These are phyloP conservation scores for Gasterosteus aculeatus DNA, from an alignment of 2,113 vertebrate genomes.

Conservation along the genomic window DNA sequence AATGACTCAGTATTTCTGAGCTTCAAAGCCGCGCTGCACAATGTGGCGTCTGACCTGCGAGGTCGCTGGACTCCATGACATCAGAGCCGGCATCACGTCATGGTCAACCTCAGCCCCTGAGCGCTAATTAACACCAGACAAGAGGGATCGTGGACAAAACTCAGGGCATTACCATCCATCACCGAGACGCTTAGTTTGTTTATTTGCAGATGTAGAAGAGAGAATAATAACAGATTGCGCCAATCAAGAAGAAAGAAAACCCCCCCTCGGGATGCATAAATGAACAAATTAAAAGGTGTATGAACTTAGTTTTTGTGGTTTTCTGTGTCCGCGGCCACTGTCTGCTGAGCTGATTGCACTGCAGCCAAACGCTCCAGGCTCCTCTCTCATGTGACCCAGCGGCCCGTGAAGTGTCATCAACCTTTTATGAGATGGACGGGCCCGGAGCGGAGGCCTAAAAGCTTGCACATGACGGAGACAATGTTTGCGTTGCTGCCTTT, in stretches of 20 bases:
- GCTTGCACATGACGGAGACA: slow-evolving; percentile 76
- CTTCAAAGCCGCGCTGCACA: slow-evolving; percentile 66
- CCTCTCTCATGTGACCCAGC: slow-evolving; percentile 65
- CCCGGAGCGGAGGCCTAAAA: slow-evolving; percentile 66
- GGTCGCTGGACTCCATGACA: slow-evolving; percentile 77
- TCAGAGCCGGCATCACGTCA: slow-evolving; percentile 76
- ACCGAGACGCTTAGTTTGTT: slow-evolving; percentile 70
- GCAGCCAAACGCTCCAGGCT: slow-evolving; percentile 18
- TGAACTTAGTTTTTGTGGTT: slow-evolving; percentile 20
- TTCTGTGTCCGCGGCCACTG: slow-evolving; percentile 25
- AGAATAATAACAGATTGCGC: slow-evolving; percentile 64
- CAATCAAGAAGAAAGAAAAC: slow-evolving; percentile 62
- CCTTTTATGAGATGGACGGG: slow-evolving; percentile 73
- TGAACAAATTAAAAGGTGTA: slow-evolving; percentile 60
- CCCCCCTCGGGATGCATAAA: slow-evolving; percentile 43
- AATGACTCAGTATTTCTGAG: slow-evolving; percentile 73
- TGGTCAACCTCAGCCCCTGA: slow-evolving; percentile 72
- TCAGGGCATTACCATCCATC: slow-evolving; percentile 73
- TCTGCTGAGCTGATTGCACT: slow-evolving; percentile 49
- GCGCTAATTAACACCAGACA: slow-evolving; percentile 81
- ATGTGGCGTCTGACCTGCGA: slow-evolving; percentile 76
- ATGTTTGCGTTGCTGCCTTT: slow-evolving; percentile 78
- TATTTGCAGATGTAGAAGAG: slow-evolving; percentile 71
- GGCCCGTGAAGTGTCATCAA: slow-evolving; percentile 70
- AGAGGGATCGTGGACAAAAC: slow-evolving; percentile 69